A percentile compares a stretch with the other conserved stretches of the same genome.
Conservation (phyloP, 2,113 vertebrate species). For the Hippoglossus stenolepis region DNA sequence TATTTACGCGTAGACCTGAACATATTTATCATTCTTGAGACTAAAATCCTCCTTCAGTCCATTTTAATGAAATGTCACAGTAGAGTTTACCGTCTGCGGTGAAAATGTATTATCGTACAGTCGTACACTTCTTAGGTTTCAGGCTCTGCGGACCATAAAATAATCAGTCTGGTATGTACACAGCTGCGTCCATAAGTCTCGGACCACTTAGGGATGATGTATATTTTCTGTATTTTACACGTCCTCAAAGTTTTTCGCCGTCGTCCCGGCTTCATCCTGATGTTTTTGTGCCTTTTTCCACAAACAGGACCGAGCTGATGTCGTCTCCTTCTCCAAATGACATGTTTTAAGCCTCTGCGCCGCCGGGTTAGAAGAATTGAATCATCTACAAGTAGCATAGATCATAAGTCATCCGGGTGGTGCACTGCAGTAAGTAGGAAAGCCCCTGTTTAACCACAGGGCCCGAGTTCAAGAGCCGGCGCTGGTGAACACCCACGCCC, state of each 20-base stretch:
- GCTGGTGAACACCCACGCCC: slow-evolving; percentile 44
- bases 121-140: too few species aligned
- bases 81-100: too few species aligned
- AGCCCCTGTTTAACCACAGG: slow-evolving; percentile 42
- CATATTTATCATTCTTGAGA: not conserved
- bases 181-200: too few species aligned
- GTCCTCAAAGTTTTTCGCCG: too few species aligned
- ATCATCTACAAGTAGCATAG: slow-evolving; percentile 20
- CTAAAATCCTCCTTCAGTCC: not conserved
- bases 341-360: not conserved
- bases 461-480: slow-evolving; percentile 19
- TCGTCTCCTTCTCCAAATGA: not conserved
- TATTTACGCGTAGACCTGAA: not conserved
- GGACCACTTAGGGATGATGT: too few species aligned
- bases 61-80: too few species aligned
- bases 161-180: not conserved
- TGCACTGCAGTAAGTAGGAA: slow-evolving; percentile 34
- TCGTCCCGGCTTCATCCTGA: not conserved
- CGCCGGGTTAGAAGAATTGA: slow-evolving; percentile 5
- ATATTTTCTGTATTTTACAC: too few species aligned
- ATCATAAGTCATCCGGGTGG: slow-evolving; percentile 14
- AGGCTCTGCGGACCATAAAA: not conserved
- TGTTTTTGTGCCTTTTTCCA: not conserved
- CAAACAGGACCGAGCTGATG: slow-evolving; percentile 4
- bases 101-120: too few species aligned